Evolutionary conservation across 2,113 vertebrate genomes (phyloP), one percentile per base, ranked within the genome.

Genomic region (Psephotus haematonotus): DNA sequence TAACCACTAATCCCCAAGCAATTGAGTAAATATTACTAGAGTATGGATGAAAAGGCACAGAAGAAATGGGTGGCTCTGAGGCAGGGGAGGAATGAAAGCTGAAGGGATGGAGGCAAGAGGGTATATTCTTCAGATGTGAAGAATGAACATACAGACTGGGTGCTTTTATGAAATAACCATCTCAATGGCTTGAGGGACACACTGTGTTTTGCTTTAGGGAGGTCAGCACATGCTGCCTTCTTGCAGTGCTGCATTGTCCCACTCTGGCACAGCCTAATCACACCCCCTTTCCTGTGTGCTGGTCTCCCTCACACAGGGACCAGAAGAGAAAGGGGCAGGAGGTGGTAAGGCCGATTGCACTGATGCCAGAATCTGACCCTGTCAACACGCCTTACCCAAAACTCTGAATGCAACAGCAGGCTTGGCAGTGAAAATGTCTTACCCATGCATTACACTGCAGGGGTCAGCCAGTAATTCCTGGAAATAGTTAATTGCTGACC

Each of bases 401-500:
- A 63, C 0, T 0, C 43, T 70, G 63, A 83, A 68, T 18, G 72
- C 41, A 90, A 65, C 55, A 90, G 69, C 64, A 83, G 35, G 52
- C 33, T 71, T 62, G 55, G 62, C 76, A 76, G 31, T 64, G 52
- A 41, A 92, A 86, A 29, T 41, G 9, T 24, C 82, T 62, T 94
- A 33, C 76, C 52, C 3, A 1, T 60, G 57, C 60, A 33, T 68
- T 78, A 33, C 80, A 17, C 47, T 16, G 53, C 67, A 75, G 64
- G 86, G 76, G 25, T 88, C 92, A 90, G 60, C 25, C 86, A 72
- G 80, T 60, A 81, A 86, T 86, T 96, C 82, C 88, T 92, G 88
- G 69, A 96, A 92, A 82, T 90, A 50, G 90, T 92, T 96, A 94
- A 94, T 83, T 88, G 57, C 71, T 83, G 83, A 72, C 29, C 65